Evolutionary conservation across 2,888 invertebrate species (phyloP).

Genomic region (Dryococelus australis): DNA sequence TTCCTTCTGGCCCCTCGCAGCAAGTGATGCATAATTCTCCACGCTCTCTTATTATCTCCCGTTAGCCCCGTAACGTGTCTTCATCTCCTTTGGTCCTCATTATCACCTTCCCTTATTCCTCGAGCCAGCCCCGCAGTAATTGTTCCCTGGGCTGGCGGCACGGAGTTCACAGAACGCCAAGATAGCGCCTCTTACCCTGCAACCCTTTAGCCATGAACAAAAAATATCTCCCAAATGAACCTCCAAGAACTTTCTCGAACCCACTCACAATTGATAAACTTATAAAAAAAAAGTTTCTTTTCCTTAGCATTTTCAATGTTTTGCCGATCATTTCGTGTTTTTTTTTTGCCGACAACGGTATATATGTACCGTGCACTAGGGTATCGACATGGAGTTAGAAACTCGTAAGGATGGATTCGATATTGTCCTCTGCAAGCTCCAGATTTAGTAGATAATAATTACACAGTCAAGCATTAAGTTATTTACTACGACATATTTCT

Average conservation of each 20-base stretch:
- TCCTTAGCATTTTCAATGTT: neutral
- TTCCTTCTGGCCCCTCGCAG: neutral
- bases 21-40: neutral
- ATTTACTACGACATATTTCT: no score
- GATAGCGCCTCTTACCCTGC: neutral
- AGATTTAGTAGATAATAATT: no score
- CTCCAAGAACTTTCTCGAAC: neutral
- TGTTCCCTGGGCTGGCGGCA: neutral
- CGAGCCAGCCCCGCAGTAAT: neutral
- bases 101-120: neutral
- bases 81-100: neutral
- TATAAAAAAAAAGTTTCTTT: neutral
- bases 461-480: no score
- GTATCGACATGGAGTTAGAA: neutral
- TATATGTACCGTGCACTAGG: neutral
- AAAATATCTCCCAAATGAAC: neutral
- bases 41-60: neutral
- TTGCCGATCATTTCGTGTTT: neutral
- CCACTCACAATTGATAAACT: neutral
- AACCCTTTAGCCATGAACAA: neutral
- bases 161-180: neutral
- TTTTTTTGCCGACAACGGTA: neutral
- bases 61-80: neutral
- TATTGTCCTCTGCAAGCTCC: neutral
- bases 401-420: neutral